Percentiles rank a stretch among this genome's conserved stretches.
phyloP scores from a whole-genome alignment of 2,113 vertebrate species.

The Dromiciops gliroides region DNA sequence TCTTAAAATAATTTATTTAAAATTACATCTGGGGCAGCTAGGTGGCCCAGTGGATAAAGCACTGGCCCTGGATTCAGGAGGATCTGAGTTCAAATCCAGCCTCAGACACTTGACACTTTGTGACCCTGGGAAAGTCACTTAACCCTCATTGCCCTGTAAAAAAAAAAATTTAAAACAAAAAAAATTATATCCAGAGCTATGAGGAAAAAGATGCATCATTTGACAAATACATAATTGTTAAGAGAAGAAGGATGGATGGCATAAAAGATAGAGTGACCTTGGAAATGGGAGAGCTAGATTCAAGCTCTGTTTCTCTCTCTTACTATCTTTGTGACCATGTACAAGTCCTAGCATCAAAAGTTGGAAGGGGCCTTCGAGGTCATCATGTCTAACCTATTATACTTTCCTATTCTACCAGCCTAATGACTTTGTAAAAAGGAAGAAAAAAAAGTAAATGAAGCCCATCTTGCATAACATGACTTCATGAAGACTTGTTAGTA shows the following conservation, averaged over 20 bases:
- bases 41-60: no score
- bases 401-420: neutral
- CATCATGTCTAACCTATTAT: neutral
- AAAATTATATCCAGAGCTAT: no score
- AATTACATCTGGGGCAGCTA: no score
- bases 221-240: neutral
- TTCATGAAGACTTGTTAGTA: neutral
- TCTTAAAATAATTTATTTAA: neutral
- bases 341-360: neutral
- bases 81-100: no score
- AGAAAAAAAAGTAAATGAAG: neutral
- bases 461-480: neutral
- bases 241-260: neutral
- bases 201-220: neutral
- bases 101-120: no score
- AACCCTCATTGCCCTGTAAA: no score
- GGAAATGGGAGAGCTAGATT: neutral
- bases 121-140: no score
- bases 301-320: neutral
- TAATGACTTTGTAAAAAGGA: neutral
- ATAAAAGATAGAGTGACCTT: neutral
- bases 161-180: no score
- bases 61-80: no score
- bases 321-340: neutral
- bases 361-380: neutral